Evolutionary conservation across 2,888 invertebrate species (phyloP).

Genomic region (Adelphocoris suturalis): DNA sequence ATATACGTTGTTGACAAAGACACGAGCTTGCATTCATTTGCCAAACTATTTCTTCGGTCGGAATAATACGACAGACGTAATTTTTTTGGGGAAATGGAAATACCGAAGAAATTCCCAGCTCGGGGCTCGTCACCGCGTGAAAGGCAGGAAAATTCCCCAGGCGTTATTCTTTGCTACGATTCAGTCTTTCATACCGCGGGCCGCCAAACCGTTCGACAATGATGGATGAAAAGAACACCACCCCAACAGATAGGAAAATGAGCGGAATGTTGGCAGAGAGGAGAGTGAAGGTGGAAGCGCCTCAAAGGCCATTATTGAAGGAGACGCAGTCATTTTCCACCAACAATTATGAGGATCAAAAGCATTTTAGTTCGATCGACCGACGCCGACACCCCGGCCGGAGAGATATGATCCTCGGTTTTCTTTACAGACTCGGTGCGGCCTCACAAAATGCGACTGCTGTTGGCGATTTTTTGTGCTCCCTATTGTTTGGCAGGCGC

Average conservation of each 20-base stretch:
- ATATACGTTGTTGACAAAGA: no score
- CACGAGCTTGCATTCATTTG: no score
- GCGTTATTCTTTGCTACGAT: constrained; percentile 4
- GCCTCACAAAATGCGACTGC: background rate
- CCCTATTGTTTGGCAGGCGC: background rate
- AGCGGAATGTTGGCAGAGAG: background rate
- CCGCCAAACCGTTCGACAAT: constrained; percentile 8
- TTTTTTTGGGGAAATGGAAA: background rate
- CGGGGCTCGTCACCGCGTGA: background rate
- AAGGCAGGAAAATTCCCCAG: background rate
- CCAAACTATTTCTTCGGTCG: background rate
- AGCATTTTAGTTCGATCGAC: background rate
- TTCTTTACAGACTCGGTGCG: background rate
- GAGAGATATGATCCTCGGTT: background rate
- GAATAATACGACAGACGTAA: background rate
- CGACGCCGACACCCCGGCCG: background rate
- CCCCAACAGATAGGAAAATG: background rate
- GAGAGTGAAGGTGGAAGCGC: constrained; percentile 5
- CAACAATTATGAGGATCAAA: constrained; percentile 6
- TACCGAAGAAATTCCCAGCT: background rate
- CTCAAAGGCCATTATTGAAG: constrained; percentile 6
- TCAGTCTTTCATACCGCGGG: constrained; percentile 1
- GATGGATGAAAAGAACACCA: constrained; percentile 3
- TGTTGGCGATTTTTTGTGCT: background rate
- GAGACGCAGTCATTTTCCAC: background rate